Conservation (phyloP, 2,113 vertebrate genomes). For the Megaceryle torquata region DNA sequence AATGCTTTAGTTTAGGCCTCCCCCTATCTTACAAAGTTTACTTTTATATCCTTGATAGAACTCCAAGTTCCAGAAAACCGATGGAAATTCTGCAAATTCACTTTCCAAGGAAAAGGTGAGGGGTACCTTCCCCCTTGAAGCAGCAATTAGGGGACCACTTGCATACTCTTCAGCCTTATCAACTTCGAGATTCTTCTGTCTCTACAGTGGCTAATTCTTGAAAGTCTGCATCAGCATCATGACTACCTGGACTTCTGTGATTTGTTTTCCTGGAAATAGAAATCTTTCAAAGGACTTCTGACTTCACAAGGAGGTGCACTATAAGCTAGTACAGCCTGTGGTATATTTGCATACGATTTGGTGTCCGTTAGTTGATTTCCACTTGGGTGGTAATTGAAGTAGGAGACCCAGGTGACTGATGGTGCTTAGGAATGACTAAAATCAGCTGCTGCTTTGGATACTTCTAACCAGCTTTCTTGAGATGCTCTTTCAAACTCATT, state of each 20-base stretch:
- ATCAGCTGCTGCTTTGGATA: neutral
- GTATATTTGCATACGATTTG: neutral
- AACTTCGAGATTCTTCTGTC: neutral
- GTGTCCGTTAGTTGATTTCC: neutral
- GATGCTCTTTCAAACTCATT: neutral
- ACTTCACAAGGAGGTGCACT: neutral
- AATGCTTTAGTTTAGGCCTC: too few species aligned
- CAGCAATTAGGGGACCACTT: neutral
- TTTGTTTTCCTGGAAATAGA: neutral
- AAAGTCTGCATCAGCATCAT: neutral
- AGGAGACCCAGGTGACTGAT: neutral
- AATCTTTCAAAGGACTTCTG: neutral
- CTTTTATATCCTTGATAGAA: neutral
- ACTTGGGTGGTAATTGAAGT: neutral
- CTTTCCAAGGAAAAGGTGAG: neutral
- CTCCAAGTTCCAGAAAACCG: neutral
- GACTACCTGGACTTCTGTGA: neutral
- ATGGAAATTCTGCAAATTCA: neutral
- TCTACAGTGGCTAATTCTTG: neutral
- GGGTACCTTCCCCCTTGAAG: neutral
- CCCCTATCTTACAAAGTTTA: neutral
- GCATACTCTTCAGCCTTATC: neutral
- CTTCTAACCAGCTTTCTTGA: neutral
- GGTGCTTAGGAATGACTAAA: neutral
- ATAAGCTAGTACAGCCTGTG: neutral